Base-by-base conservation (phyloP, 2,797 vertebrate genomes). In the Ctenopoma multispine region DNA sequence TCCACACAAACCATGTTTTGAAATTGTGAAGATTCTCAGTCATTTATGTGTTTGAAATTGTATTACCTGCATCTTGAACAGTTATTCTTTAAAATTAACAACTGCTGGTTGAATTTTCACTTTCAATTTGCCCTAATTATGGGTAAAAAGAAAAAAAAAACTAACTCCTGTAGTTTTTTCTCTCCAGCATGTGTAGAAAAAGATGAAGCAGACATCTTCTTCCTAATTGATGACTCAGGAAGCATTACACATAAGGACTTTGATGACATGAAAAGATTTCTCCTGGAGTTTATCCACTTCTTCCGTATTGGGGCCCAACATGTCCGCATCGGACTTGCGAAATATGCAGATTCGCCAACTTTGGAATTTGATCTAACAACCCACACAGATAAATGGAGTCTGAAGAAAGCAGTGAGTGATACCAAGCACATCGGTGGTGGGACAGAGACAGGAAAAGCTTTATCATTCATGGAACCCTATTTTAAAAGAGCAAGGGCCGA, bases 201-300 rank as follows among this genome's bases (percentile, higher is more conserved):
- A 8, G 90, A 95, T 29, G 92, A 93, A 85, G 94, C 95, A 1
- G 95, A 96, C 61, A 92, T 96, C 73, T 96, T 91, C 87, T 96
- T 96, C 81, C 84, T 96, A 23, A 87, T 96, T 1, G 95, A 95
- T 64, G 89, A 93, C 0, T 96, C 95, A 5, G 86, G 79, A 23
- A 95, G 93, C 76, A 94, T 95, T 56, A 0, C 0, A 0, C 34
- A 50, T 0, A 0, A 2, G 0, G 89, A 94, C 72, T 95, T 96
- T 27, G 1, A 24, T 0, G 94, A 95, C 29, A 94, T 95, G 88
- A 93, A 94, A 82, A 69, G 8, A 0, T 96, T 96, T 79, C 92
- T 96, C 81, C 74, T 61, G 0, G 81, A 90, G 21, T 79, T 93
- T 64, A 50, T 93, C 58, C 36, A 53, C 1, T 69, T 76, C 55